phyloP scores from a whole-genome alignment of 2,113 vertebrate genomes.

The Arenaria interpres region DNA sequence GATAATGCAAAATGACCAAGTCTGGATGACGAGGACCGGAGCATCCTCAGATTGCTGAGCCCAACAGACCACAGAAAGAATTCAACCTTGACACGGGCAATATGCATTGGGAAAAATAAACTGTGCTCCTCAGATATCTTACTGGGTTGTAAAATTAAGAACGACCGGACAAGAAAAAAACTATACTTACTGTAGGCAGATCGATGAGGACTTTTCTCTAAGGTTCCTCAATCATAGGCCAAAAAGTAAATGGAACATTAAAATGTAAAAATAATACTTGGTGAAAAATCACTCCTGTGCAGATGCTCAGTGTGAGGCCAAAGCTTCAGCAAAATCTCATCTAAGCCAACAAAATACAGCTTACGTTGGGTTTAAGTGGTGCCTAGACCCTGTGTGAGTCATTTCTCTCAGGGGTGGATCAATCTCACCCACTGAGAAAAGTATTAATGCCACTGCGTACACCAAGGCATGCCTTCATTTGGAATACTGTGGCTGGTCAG shows the following conservation, averaged over 20 bases:
- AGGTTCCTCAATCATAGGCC: neutral
- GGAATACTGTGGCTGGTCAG: neutral
- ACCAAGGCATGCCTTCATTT: neutral
- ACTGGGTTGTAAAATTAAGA: slow-evolving; percentile 3
- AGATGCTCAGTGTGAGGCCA: neutral
- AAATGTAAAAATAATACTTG: slow-evolving; percentile 45
- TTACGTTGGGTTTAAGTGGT: slow-evolving; percentile 50
- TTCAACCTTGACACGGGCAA: neutral
- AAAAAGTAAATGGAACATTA: slow-evolving; percentile 42
- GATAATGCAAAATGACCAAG: neutral
- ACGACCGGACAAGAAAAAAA: neutral
- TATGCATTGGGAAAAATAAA: neutral
- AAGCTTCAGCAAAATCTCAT: slow-evolving; percentile 43
- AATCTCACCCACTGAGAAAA: slow-evolving; percentile 36
- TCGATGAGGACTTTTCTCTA: slow-evolving; percentile 10
- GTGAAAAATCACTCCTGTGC: slow-evolving; percentile 26
- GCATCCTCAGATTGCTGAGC: neutral
- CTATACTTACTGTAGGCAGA: neutral
- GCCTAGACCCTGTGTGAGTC: slow-evolving; percentile 36
- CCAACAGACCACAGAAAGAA: neutral
- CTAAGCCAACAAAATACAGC: slow-evolving; percentile 50
- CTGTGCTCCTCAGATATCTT: neutral
- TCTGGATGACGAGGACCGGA: neutral
- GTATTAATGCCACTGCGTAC: neutral
- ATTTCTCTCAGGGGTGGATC: slow-evolving; percentile 23